Evolutionary conservation across 2,888 invertebrate species (phyloP), one percentile per base, ranked within the genome.

Genomic region (Nowickia ferox): DNA sequence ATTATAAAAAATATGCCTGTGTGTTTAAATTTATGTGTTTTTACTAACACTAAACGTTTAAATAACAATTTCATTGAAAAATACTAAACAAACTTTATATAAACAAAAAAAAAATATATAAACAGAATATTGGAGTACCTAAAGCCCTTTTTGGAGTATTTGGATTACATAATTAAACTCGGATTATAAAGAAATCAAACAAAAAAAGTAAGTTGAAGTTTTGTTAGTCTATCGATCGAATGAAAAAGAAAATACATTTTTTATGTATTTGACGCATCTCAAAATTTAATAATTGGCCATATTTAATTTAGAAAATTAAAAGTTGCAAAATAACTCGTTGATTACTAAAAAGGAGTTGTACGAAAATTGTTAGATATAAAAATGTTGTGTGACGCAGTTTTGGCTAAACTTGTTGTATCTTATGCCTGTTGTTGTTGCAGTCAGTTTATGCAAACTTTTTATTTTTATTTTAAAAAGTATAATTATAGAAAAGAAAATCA

Each of bases 11-110:
- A 30, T 51, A 74, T 68, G 72, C 22, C 22, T 51, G 74, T 65
- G 57, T 59, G 46, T 63, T 79, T 55, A 55, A 19, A 55, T 71
- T 44, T 44, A 71, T 63, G 79, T 63, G 66, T 66, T 81, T 59
- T 17, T n/a, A 51, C 10, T 74, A 57, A 30, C 40, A 57, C 51
- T 30, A 44, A 71, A 71, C 55, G 15, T 63, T 15, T 63, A 19
- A 71, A 48, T 19, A 46, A 78, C 13, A 30, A 8, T 30, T 22
- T 19, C 38, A 38, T 63, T 6, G 44, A 44, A 63, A 63, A 79
- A 38, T 71, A 53, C 55, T 15, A 65, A 46, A 22, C 5, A 46
- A 48, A 65, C 8, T 63, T 15, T n/a, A 22, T 59, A n/a, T 19
- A n/a, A n/a, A 30, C 15, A 48, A 40, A 22, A 22, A 9, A 10